These are phyloP conservation scores for Geodia barretti DNA, from an alignment of 37 sponge, comb jelly and placozoan genomes.

Conservation along the genomic window DNA sequence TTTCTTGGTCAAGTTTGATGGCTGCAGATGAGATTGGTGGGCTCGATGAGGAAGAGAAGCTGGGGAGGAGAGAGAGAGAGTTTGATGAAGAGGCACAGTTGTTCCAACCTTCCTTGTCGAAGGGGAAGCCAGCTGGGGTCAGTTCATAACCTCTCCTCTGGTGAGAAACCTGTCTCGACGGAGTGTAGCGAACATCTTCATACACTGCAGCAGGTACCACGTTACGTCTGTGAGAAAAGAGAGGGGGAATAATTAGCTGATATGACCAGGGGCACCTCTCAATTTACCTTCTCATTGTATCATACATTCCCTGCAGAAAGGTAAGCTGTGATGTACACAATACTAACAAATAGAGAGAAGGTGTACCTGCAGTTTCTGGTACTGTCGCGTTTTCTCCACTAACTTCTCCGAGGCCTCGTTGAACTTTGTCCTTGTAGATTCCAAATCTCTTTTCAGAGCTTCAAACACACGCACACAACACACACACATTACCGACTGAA, in stretches of 20 bases:
- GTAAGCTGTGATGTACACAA: neutral
- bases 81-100: too few species aligned
- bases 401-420: slow-evolving; percentile 84
- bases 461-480: neutral
- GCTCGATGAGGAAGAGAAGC: neutral
- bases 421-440: slow-evolving; percentile 66
- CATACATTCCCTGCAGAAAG: slow-evolving; percentile 71
- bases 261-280: neutral
- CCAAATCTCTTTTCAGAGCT: slow-evolving; percentile 74
- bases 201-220: slow-evolving; percentile 51
- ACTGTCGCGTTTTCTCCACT: slow-evolving; percentile 80
- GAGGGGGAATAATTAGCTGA: neutral
- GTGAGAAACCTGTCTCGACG: neutral
- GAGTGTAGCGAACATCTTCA: neutral
- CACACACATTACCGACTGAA: neutral
- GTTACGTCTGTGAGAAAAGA: slow-evolving; percentile 19
- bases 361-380: slow-evolving; percentile 82
- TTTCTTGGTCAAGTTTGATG: neutral
- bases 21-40: neutral
- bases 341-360: neutral
- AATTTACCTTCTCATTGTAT: slow-evolving; percentile 73
- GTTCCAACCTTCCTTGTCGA: too few species aligned
- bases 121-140: neutral
- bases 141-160: neutral
- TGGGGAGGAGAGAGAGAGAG: too few species aligned